Evolutionary conservation across 2,113 vertebrate species (phyloP).

Genomic region (Lepidothrix coronata): DNA sequence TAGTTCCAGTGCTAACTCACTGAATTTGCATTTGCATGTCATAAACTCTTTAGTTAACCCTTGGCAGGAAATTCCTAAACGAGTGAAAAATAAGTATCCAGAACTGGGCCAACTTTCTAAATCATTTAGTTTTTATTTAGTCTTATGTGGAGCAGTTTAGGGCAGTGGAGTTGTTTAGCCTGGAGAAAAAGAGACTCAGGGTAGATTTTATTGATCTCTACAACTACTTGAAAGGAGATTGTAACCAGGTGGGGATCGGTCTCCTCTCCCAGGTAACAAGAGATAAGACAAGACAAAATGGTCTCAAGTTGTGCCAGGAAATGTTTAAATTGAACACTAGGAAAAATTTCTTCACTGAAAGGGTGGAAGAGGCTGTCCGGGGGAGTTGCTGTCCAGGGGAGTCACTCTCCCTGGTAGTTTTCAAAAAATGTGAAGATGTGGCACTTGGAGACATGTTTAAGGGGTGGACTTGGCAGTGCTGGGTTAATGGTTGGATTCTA

Average conservation of each 20-base stretch:
- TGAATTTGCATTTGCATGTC: not conserved
- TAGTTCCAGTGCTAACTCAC: not conserved
- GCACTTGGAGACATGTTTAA: not conserved
- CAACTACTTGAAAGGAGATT: not conserved
- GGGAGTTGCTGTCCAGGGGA: not conserved
- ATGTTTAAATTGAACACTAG: not conserved
- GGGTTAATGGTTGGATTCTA: not conserved
- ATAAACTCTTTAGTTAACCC: not conserved
- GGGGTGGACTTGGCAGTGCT: not conserved
- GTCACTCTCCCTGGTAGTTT: too few relatives aligned
- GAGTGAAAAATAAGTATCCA: not conserved
- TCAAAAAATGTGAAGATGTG: not conserved
- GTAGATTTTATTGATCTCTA: not conserved
- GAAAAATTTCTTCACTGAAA: not conserved
- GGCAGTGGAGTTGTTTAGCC: not conserved
- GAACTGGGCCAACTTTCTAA: not conserved
- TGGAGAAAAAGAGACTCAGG: not conserved
- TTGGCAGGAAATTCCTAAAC: not conserved
- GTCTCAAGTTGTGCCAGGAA: not conserved
- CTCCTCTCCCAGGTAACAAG: not conserved
- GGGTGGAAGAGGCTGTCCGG: not conserved
- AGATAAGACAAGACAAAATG: not conserved
- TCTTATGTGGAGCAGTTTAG: not conserved
- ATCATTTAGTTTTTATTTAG: not conserved
- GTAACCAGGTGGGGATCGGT: fast-evolving